phyloP scores from a whole-genome alignment of 2,888 invertebrate species.

The Protodeltote pygarga region DNA sequence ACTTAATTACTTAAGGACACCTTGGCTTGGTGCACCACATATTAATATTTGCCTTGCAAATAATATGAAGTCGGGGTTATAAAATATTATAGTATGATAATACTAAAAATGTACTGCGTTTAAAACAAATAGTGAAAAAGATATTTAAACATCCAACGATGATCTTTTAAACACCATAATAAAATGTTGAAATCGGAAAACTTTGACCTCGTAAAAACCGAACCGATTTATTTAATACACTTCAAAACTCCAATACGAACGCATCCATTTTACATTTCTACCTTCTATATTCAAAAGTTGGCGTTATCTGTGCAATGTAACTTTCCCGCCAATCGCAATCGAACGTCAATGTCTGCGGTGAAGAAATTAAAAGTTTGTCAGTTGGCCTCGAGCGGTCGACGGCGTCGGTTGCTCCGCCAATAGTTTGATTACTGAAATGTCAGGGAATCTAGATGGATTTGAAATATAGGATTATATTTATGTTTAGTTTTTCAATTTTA shows the following conservation, averaged over 20 bases:
- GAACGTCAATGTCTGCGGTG: constrained; percentile 79
- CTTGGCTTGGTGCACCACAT: no score
- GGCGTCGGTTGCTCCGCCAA: constrained; percentile 66
- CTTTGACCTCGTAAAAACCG: constrained; percentile 35
- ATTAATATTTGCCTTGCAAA: no score
- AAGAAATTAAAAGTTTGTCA: constrained; percentile 84
- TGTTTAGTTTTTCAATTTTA: constrained; percentile 4
- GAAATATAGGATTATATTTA: constrained; percentile 21
- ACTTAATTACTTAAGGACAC: no score
- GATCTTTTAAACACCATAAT: constrained; percentile 7
- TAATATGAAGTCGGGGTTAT: no score
- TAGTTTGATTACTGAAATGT: constrained; percentile 63
- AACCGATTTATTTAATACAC: constrained; percentile 47
- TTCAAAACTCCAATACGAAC: constrained; percentile 55
- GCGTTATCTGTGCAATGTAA: constrained; percentile 80
- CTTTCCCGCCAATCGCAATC: constrained; percentile 82
- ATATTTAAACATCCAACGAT: constrained; percentile 1
- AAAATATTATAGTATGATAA: no score
- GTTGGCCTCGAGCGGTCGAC: constrained; percentile 74
- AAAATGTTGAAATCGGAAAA: constrained; percentile 25
- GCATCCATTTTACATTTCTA: constrained; percentile 67
- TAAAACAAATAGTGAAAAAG: background rate
- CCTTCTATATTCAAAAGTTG: constrained; percentile 66
- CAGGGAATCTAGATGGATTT: constrained; percentile 29
- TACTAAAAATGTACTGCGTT: no score